Evolutionary conservation across 2,888 invertebrate species (phyloP).

Genomic region (Myathropa florea): DNA sequence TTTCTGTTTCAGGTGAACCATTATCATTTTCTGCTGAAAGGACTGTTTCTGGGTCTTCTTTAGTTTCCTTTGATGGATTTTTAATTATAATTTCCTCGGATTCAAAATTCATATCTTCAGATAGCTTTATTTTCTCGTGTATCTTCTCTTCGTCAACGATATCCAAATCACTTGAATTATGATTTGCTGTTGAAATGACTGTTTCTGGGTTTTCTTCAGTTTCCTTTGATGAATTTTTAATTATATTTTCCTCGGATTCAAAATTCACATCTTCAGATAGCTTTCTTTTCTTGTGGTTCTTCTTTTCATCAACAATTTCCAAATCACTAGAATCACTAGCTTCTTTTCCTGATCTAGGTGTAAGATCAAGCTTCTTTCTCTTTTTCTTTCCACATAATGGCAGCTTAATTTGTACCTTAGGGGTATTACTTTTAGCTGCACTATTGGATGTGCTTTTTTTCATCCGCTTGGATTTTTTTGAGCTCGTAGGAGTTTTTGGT

Average conservation of each 20-base stretch:
- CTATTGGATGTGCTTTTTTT: conserved; percentile 14
- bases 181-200: too few species aligned
- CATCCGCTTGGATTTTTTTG: conserved; percentile 33
- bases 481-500: conserved; percentile 19
- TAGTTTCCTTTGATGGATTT: too few species aligned
- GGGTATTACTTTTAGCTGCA: conserved; percentile 18
- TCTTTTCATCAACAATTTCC: conserved; percentile 72
- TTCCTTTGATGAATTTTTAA: not conserved
- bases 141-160: too few species aligned
- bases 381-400: conserved; percentile 74
- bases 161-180: too few species aligned
- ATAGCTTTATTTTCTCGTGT: too few species aligned
- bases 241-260: not conserved
- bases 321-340: conserved; percentile 75
- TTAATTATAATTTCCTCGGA: too few species aligned
- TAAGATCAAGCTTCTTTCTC: conserved; percentile 72
- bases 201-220: not conserved
- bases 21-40: not conserved
- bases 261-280: conserved; percentile 36
- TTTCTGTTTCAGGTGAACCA: not conserved
- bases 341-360: conserved; percentile 2
- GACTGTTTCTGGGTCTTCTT: too few species aligned
- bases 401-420: conserved; percentile 76
- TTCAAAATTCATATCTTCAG: too few species aligned
- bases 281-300: conserved; percentile 76